A percentile compares a stretch with the other conserved stretches of the same genome.
Conservation (phyloP, 2,797 vertebrate species). For the Melanotaenia trifasciata region DNA sequence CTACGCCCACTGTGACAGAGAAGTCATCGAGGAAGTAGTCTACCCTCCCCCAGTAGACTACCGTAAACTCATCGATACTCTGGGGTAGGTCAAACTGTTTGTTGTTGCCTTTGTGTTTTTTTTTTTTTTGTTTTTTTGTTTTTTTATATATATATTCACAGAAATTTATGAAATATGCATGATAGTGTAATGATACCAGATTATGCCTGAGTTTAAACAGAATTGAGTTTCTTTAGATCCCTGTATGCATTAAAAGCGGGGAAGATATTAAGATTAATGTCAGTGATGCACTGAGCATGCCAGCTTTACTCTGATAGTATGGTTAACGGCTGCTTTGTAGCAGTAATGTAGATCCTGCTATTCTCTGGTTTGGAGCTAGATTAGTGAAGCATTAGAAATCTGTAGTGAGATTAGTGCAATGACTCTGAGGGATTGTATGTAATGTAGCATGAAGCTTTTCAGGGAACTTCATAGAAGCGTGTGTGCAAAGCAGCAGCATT, state of each 20-base stretch:
- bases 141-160: not conserved
- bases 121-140: not conserved
- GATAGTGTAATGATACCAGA: not conserved
- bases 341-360: not conserved
- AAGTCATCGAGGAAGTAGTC: slow-evolving; percentile 93
- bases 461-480: not conserved
- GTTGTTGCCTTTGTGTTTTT: not conserved
- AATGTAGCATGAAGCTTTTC: not conserved
- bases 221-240: not conserved
- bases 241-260: slow-evolving; percentile 15
- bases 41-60: slow-evolving; percentile 96
- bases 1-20: slow-evolving; percentile 94
- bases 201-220: slow-evolving; percentile 1
- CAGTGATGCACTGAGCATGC: slow-evolving; percentile 15
- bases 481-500: not conserved
- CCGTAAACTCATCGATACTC: slow-evolving; percentile 92
- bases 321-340: slow-evolving; percentile 33
- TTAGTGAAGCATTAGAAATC: slow-evolving; percentile 34
- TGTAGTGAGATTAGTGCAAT: slow-evolving; percentile 32
- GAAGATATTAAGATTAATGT: slow-evolving; percentile 33
- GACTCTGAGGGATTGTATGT: slow-evolving; percentile 18
- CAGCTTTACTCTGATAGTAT: slow-evolving; percentile 13
- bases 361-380: slow-evolving; percentile 12
- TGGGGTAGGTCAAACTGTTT: slow-evolving; percentile 86
- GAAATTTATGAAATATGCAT: not conserved